A percentile compares a stretch with the other conserved stretches of the same genome.
These are phyloP conservation scores for Poeciliopsis paucimaculata DNA, from an alignment of 2,797 vertebrate species.

Conservation along the genomic window DNA sequence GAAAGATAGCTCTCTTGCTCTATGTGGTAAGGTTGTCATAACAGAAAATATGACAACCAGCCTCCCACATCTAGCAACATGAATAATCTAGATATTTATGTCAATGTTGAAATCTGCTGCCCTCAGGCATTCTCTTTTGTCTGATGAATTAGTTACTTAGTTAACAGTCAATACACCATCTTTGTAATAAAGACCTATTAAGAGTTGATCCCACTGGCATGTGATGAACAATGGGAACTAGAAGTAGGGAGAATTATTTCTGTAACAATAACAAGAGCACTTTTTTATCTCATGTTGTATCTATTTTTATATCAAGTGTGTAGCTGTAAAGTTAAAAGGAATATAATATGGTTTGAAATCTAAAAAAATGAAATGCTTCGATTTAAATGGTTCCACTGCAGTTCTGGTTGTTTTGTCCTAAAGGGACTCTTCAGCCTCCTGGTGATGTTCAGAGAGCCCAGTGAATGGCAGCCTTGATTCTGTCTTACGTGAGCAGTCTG, in stretches of 20 bases:
- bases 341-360: neutral
- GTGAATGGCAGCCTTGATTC: no score
- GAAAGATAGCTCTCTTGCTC: neutral
- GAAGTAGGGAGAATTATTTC: neutral
- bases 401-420: neutral
- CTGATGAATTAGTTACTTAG: slow-evolving; percentile 47
- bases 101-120: slow-evolving; percentile 9
- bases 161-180: slow-evolving; percentile 58
- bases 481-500: no score
- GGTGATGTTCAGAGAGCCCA: no score
- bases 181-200: slow-evolving; percentile 48
- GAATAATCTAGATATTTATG: slow-evolving; percentile 28
- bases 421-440: no score
- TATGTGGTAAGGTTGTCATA: slow-evolving; percentile 2
- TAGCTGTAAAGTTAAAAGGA: neutral
- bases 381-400: neutral
- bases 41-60: slow-evolving; percentile 6
- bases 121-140: slow-evolving; percentile 24
- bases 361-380: neutral
- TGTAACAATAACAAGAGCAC: neutral
- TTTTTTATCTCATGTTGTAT: neutral
- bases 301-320: neutral
- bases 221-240: slow-evolving; percentile 26
- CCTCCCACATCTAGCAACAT: slow-evolving; percentile 3
- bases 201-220: slow-evolving; percentile 28